These are phyloP conservation scores for Petrocephalus sullivani DNA, from an alignment of 2,797 vertebrate genomes.

Conservation along the genomic window DNA sequence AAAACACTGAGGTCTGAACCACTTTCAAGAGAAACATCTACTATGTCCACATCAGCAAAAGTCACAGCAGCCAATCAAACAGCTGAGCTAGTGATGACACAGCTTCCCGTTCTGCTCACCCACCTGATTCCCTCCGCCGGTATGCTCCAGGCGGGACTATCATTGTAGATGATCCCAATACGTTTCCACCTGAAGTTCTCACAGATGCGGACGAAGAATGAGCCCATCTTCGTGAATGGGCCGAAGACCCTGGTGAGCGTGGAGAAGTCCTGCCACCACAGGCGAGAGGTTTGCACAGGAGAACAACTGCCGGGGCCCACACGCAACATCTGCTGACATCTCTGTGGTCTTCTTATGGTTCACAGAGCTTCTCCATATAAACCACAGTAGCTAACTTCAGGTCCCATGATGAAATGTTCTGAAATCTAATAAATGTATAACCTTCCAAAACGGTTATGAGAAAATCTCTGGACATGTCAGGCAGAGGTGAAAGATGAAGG, in stretches of 20 bases:
- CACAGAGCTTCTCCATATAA: not conserved
- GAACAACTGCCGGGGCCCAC: not conserved
- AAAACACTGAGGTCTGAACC: not conserved
- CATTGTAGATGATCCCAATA: constrained; percentile 36
- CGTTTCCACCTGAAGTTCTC: constrained; percentile 41
- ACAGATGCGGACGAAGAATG: constrained; percentile 45
- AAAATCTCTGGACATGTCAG: not conserved
- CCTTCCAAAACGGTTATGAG: not conserved
- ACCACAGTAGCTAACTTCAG: not conserved
- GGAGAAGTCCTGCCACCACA: constrained; percentile 33
- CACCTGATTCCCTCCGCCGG: constrained; percentile 42
- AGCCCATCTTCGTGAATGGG: constrained; percentile 44
- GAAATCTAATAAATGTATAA: not conserved
- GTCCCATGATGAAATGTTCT: not conserved
- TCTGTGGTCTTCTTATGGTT: not conserved
- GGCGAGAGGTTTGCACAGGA: not conserved
- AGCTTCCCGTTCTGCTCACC: not conserved
- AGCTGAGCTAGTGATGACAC: not conserved
- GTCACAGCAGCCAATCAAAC: not conserved
- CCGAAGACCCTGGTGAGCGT: constrained; percentile 45
- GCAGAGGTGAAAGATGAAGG: too few species aligned
- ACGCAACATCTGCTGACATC: not conserved
- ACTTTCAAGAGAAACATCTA: not conserved
- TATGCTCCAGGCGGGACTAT: constrained; percentile 29
- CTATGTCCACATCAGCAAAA: not conserved